Evolutionary conservation across 2,888 invertebrate species (phyloP).

Genomic region (Lasioglossum figueresi): DNA sequence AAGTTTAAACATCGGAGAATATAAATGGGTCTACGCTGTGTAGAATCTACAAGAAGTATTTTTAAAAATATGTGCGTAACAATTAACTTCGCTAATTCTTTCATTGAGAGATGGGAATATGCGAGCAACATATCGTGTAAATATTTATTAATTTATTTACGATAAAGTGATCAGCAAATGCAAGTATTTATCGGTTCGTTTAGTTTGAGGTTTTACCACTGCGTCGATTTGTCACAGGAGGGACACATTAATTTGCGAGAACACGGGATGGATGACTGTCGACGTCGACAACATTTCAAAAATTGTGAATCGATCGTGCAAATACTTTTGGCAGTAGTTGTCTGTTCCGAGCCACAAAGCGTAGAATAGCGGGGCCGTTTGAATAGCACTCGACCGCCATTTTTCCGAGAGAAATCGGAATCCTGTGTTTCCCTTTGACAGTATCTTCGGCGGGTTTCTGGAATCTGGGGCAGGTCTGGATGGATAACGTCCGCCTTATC

Average conservation of each 20-base stretch:
- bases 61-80: too few relatives aligned
- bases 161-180: background rate
- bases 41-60: background rate
- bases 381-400: slow-evolving; percentile 25
- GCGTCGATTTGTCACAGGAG: background rate
- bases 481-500: slow-evolving; percentile 47
- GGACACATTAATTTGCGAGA: background rate
- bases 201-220: background rate
- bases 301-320: background rate
- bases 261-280: background rate
- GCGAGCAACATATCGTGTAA: too few relatives aligned
- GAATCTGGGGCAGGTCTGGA: slow-evolving; percentile 7
- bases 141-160: background rate
- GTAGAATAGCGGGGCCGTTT: background rate
- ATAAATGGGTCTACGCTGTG: background rate
- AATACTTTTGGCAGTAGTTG: background rate
- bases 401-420: slow-evolving; percentile 9
- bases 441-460: slow-evolving; percentile 23
- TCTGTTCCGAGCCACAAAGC: background rate
- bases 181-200: background rate
- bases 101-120: too few relatives aligned
- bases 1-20: background rate
- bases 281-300: background rate
- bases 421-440: slow-evolving; percentile 11
- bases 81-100: too few relatives aligned